Evolutionary conservation across 2,888 invertebrate genomes (phyloP), one percentile per base, ranked within the genome.

Genomic region (Hydriomena furcata): DNA sequence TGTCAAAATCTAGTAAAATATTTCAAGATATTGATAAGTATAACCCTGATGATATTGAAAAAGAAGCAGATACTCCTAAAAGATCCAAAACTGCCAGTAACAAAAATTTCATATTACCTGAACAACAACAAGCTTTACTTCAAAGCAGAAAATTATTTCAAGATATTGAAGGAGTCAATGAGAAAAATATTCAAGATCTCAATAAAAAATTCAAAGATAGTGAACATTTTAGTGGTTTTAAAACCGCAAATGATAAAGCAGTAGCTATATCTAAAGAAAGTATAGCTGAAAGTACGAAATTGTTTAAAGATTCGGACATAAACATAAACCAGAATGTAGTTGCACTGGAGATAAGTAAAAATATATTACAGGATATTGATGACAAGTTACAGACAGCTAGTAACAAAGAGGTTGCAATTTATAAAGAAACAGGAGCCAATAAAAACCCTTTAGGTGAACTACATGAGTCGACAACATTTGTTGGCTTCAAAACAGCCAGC

Each of bases 401-500:
- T 55, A 79, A 80, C 7, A 79, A 79, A 59, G 48, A 58, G 13
- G 65, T 69, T 24, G 7, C 2, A 23, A 5, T 34, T 12, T 24
- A 20, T 10, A 45, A 45, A 21, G 20, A 31, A 24, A 7, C 28
- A 21, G 37, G 43, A 28, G 71, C 72, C 58, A 77, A 76, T 21
- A 76, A 66, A 50, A 63, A 65, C 24, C 37, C 82, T 21, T 79
- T 84, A 53, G 60, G 71, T 41, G 73, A 79, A 51, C 64, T 74
- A 6, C 20, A 25, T 24, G 5, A 27, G 5, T 13, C 36, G 24
- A 44, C 6, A 31, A 0, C 1, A 12, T 55, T 49, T 27, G 10
- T 24, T 20, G 84, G 79, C 10, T 87, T 88, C 58, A 68, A 72
- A 63, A 82, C 84, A 1, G 90, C 86, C 5, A 80, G 71, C 55